Percentiles rank a stretch among this genome's conserved stretches.
Conservation (phyloP, 2,888 invertebrate species). For the Antitype chi region DNA sequence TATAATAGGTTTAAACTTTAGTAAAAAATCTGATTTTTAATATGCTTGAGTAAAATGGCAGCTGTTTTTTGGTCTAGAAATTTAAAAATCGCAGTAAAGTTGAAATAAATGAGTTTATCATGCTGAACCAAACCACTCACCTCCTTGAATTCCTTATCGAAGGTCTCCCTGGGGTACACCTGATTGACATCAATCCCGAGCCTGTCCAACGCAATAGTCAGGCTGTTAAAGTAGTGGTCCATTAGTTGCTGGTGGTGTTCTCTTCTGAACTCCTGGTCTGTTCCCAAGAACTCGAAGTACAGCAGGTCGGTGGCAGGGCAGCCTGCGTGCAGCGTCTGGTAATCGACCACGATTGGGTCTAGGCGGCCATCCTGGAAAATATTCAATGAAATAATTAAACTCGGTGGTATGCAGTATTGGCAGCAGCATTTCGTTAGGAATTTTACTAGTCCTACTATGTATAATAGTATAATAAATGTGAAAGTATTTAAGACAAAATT, state of each 20-base stretch:
- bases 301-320: slow-evolving; percentile 73
- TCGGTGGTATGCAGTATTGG: background rate
- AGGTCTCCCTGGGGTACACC: slow-evolving; percentile 72
- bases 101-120: background rate
- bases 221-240: slow-evolving; percentile 72
- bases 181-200: slow-evolving; percentile 68
- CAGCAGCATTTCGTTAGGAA: background rate
- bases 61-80: no score
- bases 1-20: no score
- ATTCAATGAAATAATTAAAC: background rate
- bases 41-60: no score
- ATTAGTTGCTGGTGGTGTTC: slow-evolving; percentile 69
- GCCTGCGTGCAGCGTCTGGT: slow-evolving; percentile 75
- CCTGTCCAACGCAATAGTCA: slow-evolving; percentile 65
- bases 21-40: no score
- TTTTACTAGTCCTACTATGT: no score
- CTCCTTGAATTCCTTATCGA: slow-evolving; percentile 72
- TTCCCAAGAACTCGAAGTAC: slow-evolving; percentile 75
- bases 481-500: background rate
- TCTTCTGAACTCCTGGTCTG: slow-evolving; percentile 76
- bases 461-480: no score
- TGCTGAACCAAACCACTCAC: slow-evolving; percentile 51
- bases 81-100: no score
- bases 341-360: slow-evolving; percentile 73
- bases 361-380: slow-evolving; percentile 66